Base-by-base conservation (phyloP, 2,888 invertebrate species). In the Limnephilus auricula region DNA sequence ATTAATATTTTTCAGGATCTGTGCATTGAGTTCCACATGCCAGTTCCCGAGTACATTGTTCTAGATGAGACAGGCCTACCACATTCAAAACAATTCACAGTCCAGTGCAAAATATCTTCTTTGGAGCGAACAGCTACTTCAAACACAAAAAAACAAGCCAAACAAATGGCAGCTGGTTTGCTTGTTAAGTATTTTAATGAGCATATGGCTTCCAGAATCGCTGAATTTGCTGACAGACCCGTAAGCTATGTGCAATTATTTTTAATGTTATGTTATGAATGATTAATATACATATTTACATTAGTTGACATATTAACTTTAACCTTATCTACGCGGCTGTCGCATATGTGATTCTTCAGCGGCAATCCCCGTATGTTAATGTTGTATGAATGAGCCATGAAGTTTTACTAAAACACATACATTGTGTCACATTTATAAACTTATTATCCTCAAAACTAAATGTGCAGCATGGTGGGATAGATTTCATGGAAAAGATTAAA, bases 111-210 rank as follows among this genome's bases (percentile, higher is more conserved):
- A 79, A 94, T 96, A 4, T 95, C 95, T 3, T 95, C 95, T 3
- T 95, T 96, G 92, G 94, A 93, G 84, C 96, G 96, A 90, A 94
- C 94, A 93, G 96, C 95, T 2, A 94, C 94, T 6, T 95, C 95
- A 0, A 95, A 94, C 79, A 96, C 96, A 2, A 96, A 97, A 93
- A 96, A 96, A 93, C 95, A 96, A 93, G 96, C 96, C 0, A 96
- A 96, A 93, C 96, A 96, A 92, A 93, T 95, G 79, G 96, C 96
- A 30, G 96, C 96, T 10, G 92, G 89, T 25, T 79, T 87, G 30
- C 50, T 92, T 30, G 50, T 90, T 13, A 90, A 91, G 9, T 93
- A 92, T 80, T 92, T 90, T 78, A 83, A 88, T 50, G 89, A 89
- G 78, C 87, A 93, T 79, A 79, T 92, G 89, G 84, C 89, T n/a